A percentile compares a stretch with the other conserved stretches of the same genome.
Conservation (phyloP, 2,888 invertebrate species). For the Parthenolecanium corni region DNA sequence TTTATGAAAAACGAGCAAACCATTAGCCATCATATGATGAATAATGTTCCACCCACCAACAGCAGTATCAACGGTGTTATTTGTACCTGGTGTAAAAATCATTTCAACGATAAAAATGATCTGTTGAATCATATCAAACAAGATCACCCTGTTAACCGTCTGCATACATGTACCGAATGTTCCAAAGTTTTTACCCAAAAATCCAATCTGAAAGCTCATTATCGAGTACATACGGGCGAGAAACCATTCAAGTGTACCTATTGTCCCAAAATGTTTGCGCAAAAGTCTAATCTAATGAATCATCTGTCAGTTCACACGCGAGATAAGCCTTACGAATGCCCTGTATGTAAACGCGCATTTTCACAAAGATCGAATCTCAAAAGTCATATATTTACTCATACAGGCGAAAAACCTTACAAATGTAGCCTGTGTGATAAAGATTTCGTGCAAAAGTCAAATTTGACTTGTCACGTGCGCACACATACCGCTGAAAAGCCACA, state of each 20-base stretch:
- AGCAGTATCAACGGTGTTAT: neutral
- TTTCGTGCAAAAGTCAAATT: constrained; percentile 25
- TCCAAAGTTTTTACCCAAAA: constrained; percentile 21
- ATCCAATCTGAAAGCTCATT: constrained; percentile 25
- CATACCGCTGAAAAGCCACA: constrained; percentile 27
- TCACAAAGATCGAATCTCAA: constrained; percentile 26
- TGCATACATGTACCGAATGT: constrained; percentile 20
- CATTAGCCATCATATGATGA: constrained; percentile 1
- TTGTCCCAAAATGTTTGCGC: constrained; percentile 22
- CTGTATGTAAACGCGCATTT: constrained; percentile 24
- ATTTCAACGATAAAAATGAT: constrained; percentile 7
- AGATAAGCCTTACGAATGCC: constrained; percentile 24
- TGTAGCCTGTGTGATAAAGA: constrained; percentile 19
- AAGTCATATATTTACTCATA: constrained; percentile 28
- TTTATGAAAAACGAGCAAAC: constrained; percentile 1
- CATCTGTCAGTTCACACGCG: constrained; percentile 18
- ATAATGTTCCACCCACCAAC: neutral
- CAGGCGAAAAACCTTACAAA: constrained; percentile 25
- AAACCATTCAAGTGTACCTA: constrained; percentile 25
- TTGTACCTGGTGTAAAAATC: constrained; percentile 23
- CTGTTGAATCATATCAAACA: constrained; percentile 20
- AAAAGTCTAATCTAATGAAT: constrained; percentile 24
- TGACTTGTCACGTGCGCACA: constrained; percentile 19
- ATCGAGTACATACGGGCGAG: constrained; percentile 23
- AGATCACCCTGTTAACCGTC: constrained; percentile 13